These are phyloP conservation scores for Hiodon alosoides DNA, from an alignment of 2,113 vertebrate species.

Conservation along the genomic window DNA sequence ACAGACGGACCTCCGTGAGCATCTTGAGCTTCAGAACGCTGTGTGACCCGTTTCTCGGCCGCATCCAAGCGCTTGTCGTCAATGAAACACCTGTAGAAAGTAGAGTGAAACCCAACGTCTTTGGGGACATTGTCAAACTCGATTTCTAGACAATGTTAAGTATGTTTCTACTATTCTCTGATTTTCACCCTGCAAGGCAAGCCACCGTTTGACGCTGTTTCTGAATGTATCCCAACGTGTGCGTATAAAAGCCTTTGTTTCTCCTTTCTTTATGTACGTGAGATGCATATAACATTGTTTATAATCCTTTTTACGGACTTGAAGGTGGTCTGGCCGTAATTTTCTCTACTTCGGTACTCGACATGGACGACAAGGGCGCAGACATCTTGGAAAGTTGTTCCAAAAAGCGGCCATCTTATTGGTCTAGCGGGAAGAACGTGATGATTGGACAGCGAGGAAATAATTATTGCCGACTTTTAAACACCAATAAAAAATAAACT, in stretches of 20 bases:
- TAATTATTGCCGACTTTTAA: too few relatives aligned
- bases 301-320: neutral
- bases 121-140: slow-evolving; percentile 26
- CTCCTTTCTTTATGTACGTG: slow-evolving; percentile 18
- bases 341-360: slow-evolving; percentile 17
- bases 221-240: slow-evolving; percentile 20
- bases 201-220: slow-evolving; percentile 16
- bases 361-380: slow-evolving; percentile 1
- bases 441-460: too few relatives aligned
- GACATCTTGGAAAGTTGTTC: neutral
- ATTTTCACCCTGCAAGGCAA: slow-evolving; percentile 18
- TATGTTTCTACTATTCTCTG: slow-evolving; percentile 2
- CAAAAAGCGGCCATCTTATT: too few relatives aligned
- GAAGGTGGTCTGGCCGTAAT: slow-evolving; percentile 2
- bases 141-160: slow-evolving; percentile 22
- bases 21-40: neutral
- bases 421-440: too few relatives aligned
- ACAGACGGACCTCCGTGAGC: slow-evolving; percentile 2
- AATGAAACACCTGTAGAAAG: slow-evolving; percentile 23
- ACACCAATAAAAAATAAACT: too few relatives aligned
- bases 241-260: slow-evolving; percentile 18
- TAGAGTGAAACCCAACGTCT: slow-evolving; percentile 24
- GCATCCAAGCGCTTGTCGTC: slow-evolving; percentile 17
- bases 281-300: slow-evolving; percentile 28
- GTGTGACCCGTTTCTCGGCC: slow-evolving; percentile 11